Conservation (phyloP, 2,888 invertebrate species). For the Eudemis profundana region DNA sequence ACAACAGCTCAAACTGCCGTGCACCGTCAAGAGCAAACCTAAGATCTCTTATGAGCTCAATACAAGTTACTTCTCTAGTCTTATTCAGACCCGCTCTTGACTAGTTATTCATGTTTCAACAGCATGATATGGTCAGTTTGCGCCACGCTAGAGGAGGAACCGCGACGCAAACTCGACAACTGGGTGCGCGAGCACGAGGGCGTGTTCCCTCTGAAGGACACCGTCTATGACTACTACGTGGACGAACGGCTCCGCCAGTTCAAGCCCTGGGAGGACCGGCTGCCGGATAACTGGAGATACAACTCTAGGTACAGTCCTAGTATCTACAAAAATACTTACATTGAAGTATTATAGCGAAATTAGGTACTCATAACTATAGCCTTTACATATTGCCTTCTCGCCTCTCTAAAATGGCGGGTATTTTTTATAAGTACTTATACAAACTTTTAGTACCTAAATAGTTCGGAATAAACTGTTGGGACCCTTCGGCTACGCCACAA, state of each 20-base stretch:
- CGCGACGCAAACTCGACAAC: slow-evolving; percentile 91
- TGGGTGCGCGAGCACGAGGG: slow-evolving; percentile 92
- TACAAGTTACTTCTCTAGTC: no score
- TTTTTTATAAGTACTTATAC: no score
- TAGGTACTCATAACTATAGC: no score
- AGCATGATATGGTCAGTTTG: slow-evolving; percentile 95
- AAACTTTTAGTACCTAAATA: no score
- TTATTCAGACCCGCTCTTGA: background rate
- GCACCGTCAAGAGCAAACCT: no score
- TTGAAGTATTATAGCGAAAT: no score
- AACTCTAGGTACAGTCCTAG: slow-evolving; percentile 83
- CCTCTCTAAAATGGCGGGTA: no score
- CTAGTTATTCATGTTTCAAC: slow-evolving; percentile 48
- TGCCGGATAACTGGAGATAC: slow-evolving; percentile 90
- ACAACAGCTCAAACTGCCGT: no score
- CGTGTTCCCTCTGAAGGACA: slow-evolving; percentile 93
- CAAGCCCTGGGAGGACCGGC: slow-evolving; percentile 91
- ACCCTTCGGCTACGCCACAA: no score
- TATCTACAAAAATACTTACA: background rate
- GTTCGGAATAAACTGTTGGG: no score
- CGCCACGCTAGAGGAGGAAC: slow-evolving; percentile 91
- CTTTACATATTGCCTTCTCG: no score
- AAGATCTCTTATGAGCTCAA: no score
- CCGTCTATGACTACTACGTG: slow-evolving; percentile 96
- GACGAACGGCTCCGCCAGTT: slow-evolving; percentile 89